A percentile compares a stretch with the other conserved stretches of the same genome.
Evolutionary conservation across 2,113 vertebrate genomes (phyloP).

Genomic region (Crotalus horridus): DNA sequence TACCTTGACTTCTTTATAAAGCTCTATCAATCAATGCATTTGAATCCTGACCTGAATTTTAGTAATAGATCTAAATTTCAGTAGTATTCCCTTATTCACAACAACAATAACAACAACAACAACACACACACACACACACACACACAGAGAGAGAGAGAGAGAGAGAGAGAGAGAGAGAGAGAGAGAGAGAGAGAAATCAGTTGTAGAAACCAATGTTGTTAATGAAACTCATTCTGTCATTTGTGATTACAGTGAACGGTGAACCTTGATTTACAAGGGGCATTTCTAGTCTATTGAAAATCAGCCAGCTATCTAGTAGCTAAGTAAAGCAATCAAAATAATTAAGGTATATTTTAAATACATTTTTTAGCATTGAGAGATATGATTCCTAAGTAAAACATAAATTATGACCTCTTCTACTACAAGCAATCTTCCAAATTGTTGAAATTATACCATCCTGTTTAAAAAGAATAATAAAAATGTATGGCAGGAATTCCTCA

Average conservation of each 20-base stretch:
- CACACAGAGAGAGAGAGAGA: background rate
- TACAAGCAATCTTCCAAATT: background rate
- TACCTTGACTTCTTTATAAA: constrained; percentile 11
- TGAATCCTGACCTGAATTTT: background rate
- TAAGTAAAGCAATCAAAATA: background rate
- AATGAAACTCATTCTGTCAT: background rate
- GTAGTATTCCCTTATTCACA: background rate
- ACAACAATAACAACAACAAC: background rate
- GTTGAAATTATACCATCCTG: background rate
- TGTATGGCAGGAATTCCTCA: background rate
- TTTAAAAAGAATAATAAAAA: background rate
- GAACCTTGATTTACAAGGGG: background rate
- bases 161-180: too few relatives aligned
- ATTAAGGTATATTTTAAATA: background rate
- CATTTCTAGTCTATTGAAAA: background rate
- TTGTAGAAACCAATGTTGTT: background rate
- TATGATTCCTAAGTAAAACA: background rate
- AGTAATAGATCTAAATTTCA: background rate
- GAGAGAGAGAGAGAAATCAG: background rate
- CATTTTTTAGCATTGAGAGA: background rate
- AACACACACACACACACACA: too few relatives aligned
- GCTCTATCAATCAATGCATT: constrained; percentile 19
- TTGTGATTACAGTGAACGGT: background rate
- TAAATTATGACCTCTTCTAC: background rate
- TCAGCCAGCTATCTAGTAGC: background rate